Percentiles rank a stretch among this genome's conserved stretches.
phyloP scores from a whole-genome alignment of 2,797 vertebrate genomes.

The Tapera naevia region DNA sequence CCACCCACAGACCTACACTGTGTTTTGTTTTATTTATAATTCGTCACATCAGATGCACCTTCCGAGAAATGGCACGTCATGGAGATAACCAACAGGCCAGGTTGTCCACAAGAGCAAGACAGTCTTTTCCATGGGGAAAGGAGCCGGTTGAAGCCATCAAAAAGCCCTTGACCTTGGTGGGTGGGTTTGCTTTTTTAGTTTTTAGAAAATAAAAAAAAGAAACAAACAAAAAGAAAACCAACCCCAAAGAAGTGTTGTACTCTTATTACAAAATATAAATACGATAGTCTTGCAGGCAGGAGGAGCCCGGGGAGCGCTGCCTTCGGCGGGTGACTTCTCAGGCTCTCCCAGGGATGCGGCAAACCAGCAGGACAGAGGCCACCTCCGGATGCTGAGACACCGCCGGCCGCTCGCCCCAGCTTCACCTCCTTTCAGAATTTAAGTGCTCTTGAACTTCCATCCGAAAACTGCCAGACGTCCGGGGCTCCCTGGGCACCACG shows the following conservation, averaged over 20 bases:
- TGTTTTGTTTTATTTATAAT: slow-evolving; percentile 51
- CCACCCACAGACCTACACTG: slow-evolving; percentile 45
- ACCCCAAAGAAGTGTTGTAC: slow-evolving; percentile 52
- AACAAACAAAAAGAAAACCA: not conserved
- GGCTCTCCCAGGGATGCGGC: slow-evolving; percentile 66
- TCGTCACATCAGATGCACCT: slow-evolving; percentile 68
- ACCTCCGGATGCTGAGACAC: slow-evolving; percentile 63
- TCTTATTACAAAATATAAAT: slow-evolving; percentile 85
- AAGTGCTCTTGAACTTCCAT: slow-evolving; percentile 84
- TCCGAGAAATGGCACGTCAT: slow-evolving; percentile 71
- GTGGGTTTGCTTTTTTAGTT: slow-evolving; percentile 39
- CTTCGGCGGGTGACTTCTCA: slow-evolving; percentile 68
- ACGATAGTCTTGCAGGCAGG: slow-evolving; percentile 78
- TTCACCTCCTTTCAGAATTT: slow-evolving; percentile 84
- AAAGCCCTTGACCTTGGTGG: slow-evolving; percentile 69
- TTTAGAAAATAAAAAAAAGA: slow-evolving; percentile 43
- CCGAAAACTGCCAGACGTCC: slow-evolving; percentile 84
- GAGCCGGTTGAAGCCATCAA: slow-evolving; percentile 39
- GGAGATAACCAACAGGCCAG: slow-evolving; percentile 70
- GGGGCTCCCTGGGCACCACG: slow-evolving; percentile 80
- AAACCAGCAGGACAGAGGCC: slow-evolving; percentile 76
- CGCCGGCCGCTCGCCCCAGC: slow-evolving; percentile 56
- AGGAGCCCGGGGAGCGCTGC: slow-evolving; percentile 73
- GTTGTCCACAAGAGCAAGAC: slow-evolving; percentile 62
- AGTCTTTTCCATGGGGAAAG: slow-evolving; percentile 67